A percentile compares a stretch with the other conserved stretches of the same genome.
phyloP scores from a whole-genome alignment of 23 tunicate species.

The Trididemnum clinides region DNA sequence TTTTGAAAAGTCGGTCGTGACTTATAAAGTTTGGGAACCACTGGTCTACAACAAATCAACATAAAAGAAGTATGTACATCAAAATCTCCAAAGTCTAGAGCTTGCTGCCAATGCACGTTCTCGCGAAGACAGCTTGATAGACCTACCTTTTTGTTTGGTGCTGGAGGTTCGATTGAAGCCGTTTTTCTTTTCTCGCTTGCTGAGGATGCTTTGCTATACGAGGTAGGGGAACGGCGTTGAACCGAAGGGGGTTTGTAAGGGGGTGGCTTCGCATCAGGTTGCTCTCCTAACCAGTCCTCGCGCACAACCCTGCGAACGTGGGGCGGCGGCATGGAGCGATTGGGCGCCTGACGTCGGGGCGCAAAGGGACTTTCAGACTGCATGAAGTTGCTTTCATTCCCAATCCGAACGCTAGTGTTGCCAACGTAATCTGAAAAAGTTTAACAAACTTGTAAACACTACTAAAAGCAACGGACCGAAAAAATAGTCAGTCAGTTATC shows the following conservation, averaged over 20 bases:
- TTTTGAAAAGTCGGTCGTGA: too few relatives aligned
- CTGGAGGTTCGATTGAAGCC: too few relatives aligned
- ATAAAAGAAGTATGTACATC: too few relatives aligned
- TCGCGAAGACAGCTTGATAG: too few relatives aligned
- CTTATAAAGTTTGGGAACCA: too few relatives aligned
- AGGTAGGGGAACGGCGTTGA: neutral
- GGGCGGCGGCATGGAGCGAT: constrained; percentile 45
- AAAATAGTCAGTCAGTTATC: too few relatives aligned
- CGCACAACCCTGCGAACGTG: constrained; percentile 70
- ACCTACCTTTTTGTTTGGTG: too few relatives aligned
- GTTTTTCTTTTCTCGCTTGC: neutral
- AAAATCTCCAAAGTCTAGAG: too few relatives aligned
- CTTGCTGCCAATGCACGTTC: too few relatives aligned
- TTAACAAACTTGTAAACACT: too few relatives aligned
- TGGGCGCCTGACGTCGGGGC: neutral
- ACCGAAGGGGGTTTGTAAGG: constrained; percentile 23
- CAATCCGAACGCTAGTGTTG: constrained; percentile 69
- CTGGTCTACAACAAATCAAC: too few relatives aligned
- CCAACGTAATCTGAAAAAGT: constrained; percentile 68
- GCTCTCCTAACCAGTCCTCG: constrained; percentile 67
- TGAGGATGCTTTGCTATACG: constrained; percentile 9
- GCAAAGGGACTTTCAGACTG: neutral
- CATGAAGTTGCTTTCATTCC: constrained; percentile 23
- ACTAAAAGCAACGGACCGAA: too few relatives aligned
- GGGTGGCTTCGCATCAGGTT: neutral